Base-by-base conservation (phyloP, 2,888 invertebrate species). In the Acanthococcus lagerstroemiae region DNA sequence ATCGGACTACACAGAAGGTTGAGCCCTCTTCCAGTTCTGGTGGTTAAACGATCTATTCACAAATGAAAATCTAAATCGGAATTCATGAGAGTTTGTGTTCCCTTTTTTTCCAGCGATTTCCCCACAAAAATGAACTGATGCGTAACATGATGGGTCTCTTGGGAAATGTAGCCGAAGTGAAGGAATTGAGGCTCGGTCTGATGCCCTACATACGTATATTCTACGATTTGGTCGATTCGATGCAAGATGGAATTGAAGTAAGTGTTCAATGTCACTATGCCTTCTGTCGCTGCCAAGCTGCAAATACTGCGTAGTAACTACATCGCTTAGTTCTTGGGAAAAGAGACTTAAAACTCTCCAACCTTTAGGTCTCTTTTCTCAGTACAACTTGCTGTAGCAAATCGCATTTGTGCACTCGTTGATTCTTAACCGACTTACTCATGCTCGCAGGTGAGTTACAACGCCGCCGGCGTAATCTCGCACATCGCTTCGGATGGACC, bases 111-210 rank as follows among this genome's bases (percentile, higher is more conserved):
- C 76, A 94, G 92, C 83, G 82, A 73, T 95, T 94, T 77, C 88
- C 89, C 0, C 84, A 90, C 71, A 90, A 89, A 74, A 90, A 90
- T 69, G 95, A 95, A 75, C 77, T 97, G 48, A 80, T 96, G 55
- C 81, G 96, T 55, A 97, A 97, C 76, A 97, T 97, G 96, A 95
- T 97, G 95, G 97, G 96, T 1, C 78, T 92, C 12, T 78, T 95
- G 70, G 96, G 96, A 5, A 97, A 97, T 77, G 94, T 97, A 6
- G 95, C 96, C 0, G 97, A 97, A 78, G 96, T 96, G 0, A 83
- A 85, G 66, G 80, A 83, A 70, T 79, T 97, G 21, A 82, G 96
- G 25, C 82, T 84, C 4, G 83, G 87, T 70, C 80, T 97, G 61
- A 92, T 96, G 90, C 86, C 88, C 68, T 94, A 92, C 76, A 84